phyloP scores from a whole-genome alignment of 53 echinoderm and acorn worm species.

The Echinarachnius parma region DNA sequence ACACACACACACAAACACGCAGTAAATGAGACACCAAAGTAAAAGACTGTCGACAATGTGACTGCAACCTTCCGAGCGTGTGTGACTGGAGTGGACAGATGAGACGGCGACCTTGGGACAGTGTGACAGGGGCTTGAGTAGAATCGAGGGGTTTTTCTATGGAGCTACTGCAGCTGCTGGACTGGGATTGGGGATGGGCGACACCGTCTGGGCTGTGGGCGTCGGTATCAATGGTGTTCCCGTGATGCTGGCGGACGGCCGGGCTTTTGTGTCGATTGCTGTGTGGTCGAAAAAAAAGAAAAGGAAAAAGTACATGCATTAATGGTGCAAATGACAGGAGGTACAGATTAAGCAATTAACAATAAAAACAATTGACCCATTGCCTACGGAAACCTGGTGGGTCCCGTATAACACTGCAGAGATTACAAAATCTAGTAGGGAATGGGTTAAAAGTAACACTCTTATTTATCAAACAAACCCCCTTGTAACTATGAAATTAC shows the following conservation, averaged over 20 bases:
- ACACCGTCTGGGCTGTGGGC: conserved; percentile 84
- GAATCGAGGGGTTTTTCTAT: conserved; percentile 14
- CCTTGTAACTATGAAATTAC: too few relatives aligned
- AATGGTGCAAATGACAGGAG: not conserved
- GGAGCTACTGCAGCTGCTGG: conserved; percentile 87
- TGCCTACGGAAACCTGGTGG: too few relatives aligned
- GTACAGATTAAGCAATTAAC: too few relatives aligned
- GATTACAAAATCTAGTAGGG: too few relatives aligned
- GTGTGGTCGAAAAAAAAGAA: not conserved
- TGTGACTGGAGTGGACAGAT: not conserved
- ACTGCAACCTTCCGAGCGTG: not conserved
- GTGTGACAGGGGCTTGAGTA: not conserved
- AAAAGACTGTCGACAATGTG: too few relatives aligned
- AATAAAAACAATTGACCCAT: too few relatives aligned
- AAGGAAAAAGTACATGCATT: not conserved
- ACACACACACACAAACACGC: too few relatives aligned
- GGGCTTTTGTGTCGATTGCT: conserved; percentile 29
- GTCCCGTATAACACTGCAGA: too few relatives aligned
- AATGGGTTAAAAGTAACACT: too few relatives aligned
- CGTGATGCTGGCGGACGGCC: conserved; percentile 60
- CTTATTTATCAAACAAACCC: too few relatives aligned
- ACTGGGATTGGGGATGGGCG: conserved; percentile 87
- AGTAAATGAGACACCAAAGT: too few relatives aligned
- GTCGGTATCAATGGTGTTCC: conserved; percentile 90
- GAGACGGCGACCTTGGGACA: conserved; percentile 4